Base-by-base conservation (phyloP, 2,797 vertebrate genomes). In the Apodemus agrarius region DNA sequence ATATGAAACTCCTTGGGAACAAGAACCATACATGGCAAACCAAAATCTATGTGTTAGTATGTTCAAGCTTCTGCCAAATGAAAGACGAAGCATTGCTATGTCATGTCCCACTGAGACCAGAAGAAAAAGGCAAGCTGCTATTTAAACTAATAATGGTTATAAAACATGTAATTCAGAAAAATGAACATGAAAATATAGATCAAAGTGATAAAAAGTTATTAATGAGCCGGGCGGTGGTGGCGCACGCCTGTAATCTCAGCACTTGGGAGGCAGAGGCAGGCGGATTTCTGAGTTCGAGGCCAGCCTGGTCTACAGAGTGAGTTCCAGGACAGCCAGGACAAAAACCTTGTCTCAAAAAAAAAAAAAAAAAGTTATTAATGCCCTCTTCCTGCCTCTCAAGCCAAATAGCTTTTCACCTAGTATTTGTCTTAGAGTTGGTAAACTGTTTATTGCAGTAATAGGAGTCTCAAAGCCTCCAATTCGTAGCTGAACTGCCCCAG, bases 81-180 rank as follows among this genome's bases (percentile, higher is more conserved):
- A 74, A 91, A 78, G 61, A 84, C 65, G 3, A 52, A 83, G 31
- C 43, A 84, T 3, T 49, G 52, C 61, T 87, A 59, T 57, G 72
- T 90, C 22, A 67, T 85, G 57, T 80, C 89, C 34, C 37, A 85
- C 65, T 63, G 57, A 94, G 22, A 79, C 72, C 75, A 65, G 75
- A n/a, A 91, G 26, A 63, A 94, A 34, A 65, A 43, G 54, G 22
- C 24, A 69, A n/a, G 57, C 46, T 91, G 40, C 43, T 43, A 78
- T 72, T 94, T 89, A 96, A 89, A 85, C 43, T 72, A 52, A 37
- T 76, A 88, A 57, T 75, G 19, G 81, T 81, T 67, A 0, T 85
- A 89, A 91, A 92, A 67, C 54, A 76, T 65, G 37, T 46, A 79
- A 91, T 90, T 93, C 80, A 87, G 57, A 91, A 93, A 76, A 46